phyloP scores from a whole-genome alignment of 2,797 vertebrate genomes.

The Decapterus maruadsi region DNA sequence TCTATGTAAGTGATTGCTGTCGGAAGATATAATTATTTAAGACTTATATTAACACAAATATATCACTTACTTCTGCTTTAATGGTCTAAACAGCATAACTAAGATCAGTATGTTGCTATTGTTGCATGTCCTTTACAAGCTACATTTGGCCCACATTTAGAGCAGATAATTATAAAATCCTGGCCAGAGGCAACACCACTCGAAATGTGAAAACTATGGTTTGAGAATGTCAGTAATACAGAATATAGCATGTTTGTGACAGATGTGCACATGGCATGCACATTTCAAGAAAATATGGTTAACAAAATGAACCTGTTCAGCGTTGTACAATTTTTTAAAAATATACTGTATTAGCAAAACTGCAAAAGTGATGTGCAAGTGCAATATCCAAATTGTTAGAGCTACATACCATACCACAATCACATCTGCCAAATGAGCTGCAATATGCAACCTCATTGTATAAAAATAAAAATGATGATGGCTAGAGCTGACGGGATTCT shows the following conservation, averaged over 20 bases:
- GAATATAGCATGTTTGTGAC: neutral
- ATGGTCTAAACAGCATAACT: neutral
- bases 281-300: neutral
- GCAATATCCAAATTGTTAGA: too few species aligned
- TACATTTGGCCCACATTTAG: constrained; percentile 14
- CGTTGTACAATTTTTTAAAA: too few species aligned
- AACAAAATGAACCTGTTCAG: neutral
- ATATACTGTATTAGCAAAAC: too few species aligned
- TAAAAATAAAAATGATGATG: neutral
- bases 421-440: too few species aligned
- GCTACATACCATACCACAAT: too few species aligned
- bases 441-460: neutral
- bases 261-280: neutral
- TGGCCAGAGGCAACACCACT: neutral
- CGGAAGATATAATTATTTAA: too few species aligned
- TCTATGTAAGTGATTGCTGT: too few species aligned
- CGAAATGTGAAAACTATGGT: neutral
- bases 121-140: constrained; percentile 1
- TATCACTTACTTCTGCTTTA: too few species aligned
- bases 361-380: too few species aligned
- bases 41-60: too few species aligned
- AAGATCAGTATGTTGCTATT: neutral
- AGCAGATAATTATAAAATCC: constrained; percentile 19
- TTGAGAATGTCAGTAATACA: neutral
- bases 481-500: neutral